A percentile compares a stretch with the other conserved stretches of the same genome.
Conservation (phyloP, 1,140 invertebrate species). For the Helicoverpa zea region DNA sequence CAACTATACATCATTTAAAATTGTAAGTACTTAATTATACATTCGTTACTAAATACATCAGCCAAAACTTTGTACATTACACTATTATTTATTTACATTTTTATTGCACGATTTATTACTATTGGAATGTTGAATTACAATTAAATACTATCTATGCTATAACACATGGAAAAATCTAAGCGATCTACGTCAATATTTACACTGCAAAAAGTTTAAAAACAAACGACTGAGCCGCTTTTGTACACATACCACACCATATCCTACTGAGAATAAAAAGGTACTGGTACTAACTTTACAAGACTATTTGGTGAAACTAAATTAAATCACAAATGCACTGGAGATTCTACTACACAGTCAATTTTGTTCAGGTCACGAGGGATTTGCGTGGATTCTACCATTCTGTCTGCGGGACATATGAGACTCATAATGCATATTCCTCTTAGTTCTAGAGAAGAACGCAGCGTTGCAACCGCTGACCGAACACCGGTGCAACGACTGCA, state of each 20-base stretch:
- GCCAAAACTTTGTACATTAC: slow-evolving; percentile 69
- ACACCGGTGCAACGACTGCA: slow-evolving; percentile 89
- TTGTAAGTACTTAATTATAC: slow-evolving; percentile 7
- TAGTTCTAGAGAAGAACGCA: slow-evolving; percentile 91
- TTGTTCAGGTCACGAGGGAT: slow-evolving; percentile 70
- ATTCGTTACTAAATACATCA: slow-evolving; percentile 33
- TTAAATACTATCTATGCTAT: slow-evolving; percentile 46
- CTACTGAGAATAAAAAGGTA: slow-evolving; percentile 74
- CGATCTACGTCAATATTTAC: slow-evolving; percentile 33
- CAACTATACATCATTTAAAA: slow-evolving; percentile 4
- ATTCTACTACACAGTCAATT: slow-evolving; percentile 58
- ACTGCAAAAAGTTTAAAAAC: slow-evolving; percentile 1
- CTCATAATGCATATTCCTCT: slow-evolving; percentile 90
- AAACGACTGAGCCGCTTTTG: slow-evolving; percentile 28
- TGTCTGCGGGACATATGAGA: slow-evolving; percentile 83
- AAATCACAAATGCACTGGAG: slow-evolving; percentile 82
- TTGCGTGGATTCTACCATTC: slow-evolving; percentile 68
- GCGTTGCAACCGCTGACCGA: slow-evolving; percentile 90
- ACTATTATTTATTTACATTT: slow-evolving; percentile 72
- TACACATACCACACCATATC: slow-evolving; percentile 30
- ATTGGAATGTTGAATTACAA: slow-evolving; percentile 76
- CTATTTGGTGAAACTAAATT: slow-evolving; percentile 69
- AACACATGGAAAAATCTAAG: slow-evolving; percentile 53
- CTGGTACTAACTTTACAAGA: slow-evolving; percentile 60
- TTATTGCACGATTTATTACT: slow-evolving; percentile 83